Evolutionary conservation across 2,113 vertebrate species (phyloP).

Genomic region (Elephantulus edwardii): DNA sequence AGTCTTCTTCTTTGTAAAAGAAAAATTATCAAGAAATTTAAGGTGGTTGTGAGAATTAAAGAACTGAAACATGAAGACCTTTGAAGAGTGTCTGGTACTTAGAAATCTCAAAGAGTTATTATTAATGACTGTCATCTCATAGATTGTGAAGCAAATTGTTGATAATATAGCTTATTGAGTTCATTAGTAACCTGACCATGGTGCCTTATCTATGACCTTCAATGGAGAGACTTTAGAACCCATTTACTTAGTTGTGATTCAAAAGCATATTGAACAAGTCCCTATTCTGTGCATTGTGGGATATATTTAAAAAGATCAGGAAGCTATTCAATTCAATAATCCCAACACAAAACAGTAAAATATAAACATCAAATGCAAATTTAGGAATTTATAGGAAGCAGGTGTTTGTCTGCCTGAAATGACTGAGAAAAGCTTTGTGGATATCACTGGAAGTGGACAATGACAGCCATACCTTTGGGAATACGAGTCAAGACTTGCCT

Average conservation of each 20-base stretch:
- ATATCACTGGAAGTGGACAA: background rate
- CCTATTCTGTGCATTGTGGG: background rate
- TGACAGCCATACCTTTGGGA: background rate
- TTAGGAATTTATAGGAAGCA: background rate
- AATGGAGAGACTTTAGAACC: background rate
- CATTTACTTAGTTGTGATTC: background rate
- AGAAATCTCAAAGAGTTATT: background rate
- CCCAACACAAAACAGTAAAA: background rate
- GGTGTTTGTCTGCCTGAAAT: background rate
- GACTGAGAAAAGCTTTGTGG: background rate
- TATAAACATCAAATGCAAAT: conserved; percentile 2
- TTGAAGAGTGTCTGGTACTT: background rate
- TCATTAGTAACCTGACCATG: background rate
- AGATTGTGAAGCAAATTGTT: background rate
- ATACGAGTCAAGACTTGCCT: background rate
- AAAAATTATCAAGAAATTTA: background rate
- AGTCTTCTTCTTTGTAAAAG: background rate
- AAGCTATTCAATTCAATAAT: background rate
- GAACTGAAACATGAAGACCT: background rate
- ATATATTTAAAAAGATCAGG: background rate
- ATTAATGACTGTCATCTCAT: background rate
- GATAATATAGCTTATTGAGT: rapidly evolving
- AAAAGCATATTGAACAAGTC: background rate
- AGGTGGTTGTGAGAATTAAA: background rate
- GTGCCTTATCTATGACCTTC: background rate